Evolutionary conservation across 2,888 invertebrate species (phyloP), one percentile per base, ranked within the genome.

Genomic region (Eurois occulta): DNA sequence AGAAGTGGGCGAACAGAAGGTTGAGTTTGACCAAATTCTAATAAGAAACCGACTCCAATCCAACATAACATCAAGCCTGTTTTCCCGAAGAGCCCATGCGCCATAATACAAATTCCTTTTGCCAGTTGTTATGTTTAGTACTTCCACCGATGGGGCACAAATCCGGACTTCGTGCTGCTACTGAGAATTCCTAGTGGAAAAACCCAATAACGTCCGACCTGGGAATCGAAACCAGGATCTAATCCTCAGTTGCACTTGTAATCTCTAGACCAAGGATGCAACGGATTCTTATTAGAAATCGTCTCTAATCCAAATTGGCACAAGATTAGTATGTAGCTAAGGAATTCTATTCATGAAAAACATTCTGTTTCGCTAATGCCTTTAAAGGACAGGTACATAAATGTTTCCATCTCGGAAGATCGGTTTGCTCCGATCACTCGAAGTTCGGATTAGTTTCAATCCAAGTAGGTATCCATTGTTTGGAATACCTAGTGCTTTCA

Each of bases 1-100:
- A 41, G 8, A 13, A 73, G 38, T 41, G 10, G 6, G 16, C n/a
- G 41, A 21, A 10, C 87, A 84, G 87, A 87, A 84, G 87, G 81
- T 68, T 65, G 10, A 48, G 2, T 69, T 48, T 24, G 13, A 41
- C 38, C 72, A 48, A 74, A 46, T 85, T 60, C n/a, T 71, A 16
- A 32, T 32, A 68, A 75, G 28, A 52, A 32, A 35, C 52, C 5
- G 32, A n/a, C 16, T 21, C 28, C 24, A 46, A 77, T 58, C 21
- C 16, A n/a, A 35, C 35, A 35, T 35, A 35, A 35, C 35, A 35
- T n/a, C 35, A 35, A 4, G 35, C 21, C 48, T 21, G 48, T 48
- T 48, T 48, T 48, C 21, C 6, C 7, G 7, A 48, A n/a, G n/a
- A 48, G 7, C 35, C 35, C 35, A 35, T 35, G 35, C 35, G 4